A percentile compares a stretch with the other conserved stretches of the same genome.
Conservation (phyloP, 2,113 vertebrate species). For the Pyxicephalus adspersus region DNA sequence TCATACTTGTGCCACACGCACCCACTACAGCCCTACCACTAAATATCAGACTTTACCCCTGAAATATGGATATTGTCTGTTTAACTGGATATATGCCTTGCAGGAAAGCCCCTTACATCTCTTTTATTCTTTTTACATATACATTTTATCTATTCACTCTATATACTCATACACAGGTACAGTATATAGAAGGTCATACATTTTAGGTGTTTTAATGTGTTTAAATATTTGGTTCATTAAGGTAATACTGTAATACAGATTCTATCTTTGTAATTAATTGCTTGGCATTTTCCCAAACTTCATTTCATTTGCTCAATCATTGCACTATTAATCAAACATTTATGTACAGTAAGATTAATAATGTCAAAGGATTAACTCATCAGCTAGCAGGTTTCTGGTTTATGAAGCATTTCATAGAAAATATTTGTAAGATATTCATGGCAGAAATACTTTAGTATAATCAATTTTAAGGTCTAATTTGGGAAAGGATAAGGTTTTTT, state of each 20-base stretch:
- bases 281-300: slow-evolving; percentile 21
- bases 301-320: slow-evolving; percentile 6
- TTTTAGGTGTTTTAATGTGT: too few relatives aligned
- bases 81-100: too few relatives aligned
- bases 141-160: too few relatives aligned
- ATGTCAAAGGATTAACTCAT: slow-evolving; percentile 30
- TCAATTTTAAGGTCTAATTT: slow-evolving; percentile 61
- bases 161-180: too few relatives aligned
- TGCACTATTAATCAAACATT: slow-evolving; percentile 32
- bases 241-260: slow-evolving; percentile 15
- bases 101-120: too few relatives aligned
- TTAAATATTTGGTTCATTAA: background rate
- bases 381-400: slow-evolving; percentile 49
- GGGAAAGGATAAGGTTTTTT: slow-evolving; percentile 58
- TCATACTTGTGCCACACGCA: too few relatives aligned
- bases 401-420: slow-evolving; percentile 57
- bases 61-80: too few relatives aligned
- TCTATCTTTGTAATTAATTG: slow-evolving; percentile 33
- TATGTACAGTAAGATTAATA: slow-evolving; percentile 41
- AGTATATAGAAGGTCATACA: too few relatives aligned
- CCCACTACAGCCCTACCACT: too few relatives aligned
- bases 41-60: too few relatives aligned
- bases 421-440: slow-evolving; percentile 45
- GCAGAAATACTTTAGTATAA: slow-evolving; percentile 58
- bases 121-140: too few relatives aligned